phyloP scores from a whole-genome alignment of 2,113 vertebrate genomes.

The Vicugna pacos region DNA sequence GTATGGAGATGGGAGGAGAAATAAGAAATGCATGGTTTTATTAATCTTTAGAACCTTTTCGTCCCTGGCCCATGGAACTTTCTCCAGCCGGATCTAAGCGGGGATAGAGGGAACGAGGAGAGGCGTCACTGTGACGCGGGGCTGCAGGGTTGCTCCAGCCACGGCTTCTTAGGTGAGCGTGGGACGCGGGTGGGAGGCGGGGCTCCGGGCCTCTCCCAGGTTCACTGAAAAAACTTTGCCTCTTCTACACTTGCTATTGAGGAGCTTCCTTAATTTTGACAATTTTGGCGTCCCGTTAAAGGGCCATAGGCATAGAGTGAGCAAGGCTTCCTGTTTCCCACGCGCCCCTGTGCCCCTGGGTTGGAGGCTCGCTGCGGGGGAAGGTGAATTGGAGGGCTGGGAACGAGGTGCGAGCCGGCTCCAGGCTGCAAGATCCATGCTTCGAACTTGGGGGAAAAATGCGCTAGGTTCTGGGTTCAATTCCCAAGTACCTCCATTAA shows the following conservation, averaged over 20 bases:
- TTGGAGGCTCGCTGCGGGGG: not conserved
- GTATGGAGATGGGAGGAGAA: not conserved
- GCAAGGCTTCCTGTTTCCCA: not conserved
- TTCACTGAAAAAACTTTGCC: not conserved
- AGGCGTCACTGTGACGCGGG: fast-evolving
- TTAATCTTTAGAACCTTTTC: not conserved
- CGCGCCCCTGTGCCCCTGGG: not conserved
- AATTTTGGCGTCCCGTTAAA: not conserved
- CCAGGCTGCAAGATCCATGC: not conserved
- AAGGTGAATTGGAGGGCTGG: not conserved
- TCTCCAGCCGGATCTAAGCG: not conserved
- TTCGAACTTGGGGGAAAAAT: not conserved
- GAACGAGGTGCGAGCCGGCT: fast-evolving
- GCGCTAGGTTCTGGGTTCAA: too few species aligned
- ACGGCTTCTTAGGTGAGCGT: not conserved
- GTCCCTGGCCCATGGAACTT: fast-evolving
- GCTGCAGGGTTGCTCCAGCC: fast-evolving
- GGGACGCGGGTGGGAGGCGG: not conserved
- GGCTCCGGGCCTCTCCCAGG: not conserved
- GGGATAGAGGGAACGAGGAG: too few species aligned
- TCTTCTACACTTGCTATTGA: not conserved
- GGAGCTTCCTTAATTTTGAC: not conserved
- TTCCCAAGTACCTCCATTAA: too few species aligned
- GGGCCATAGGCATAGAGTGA: not conserved
- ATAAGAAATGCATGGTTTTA: not conserved